Evolutionary conservation across 2,113 vertebrate genomes (phyloP), one percentile per base, ranked within the genome.

Genomic region (Otolemur garnettii): DNA sequence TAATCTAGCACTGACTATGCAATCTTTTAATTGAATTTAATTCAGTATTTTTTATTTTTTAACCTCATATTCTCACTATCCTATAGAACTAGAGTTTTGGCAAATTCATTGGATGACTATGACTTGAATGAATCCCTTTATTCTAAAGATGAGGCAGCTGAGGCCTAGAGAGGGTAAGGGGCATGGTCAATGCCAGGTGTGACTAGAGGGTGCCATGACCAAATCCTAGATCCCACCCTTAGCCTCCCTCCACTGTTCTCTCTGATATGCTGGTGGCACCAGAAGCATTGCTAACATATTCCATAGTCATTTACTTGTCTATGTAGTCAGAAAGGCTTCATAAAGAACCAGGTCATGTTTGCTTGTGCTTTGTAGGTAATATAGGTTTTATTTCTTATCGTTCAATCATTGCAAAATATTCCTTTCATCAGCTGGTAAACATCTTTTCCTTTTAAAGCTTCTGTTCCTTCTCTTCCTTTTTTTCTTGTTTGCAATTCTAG

Each of bases 401-500:
- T 59, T 24, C 57, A 59, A 6, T 90, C 42, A 64, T 33, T 60
- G 66, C 2, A 81, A 45, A 68, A 75, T 55, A 74, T 78, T 92
- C 59, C 35, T 68, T 85, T 82, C 22, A 50, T 75, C 24, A 18
- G 79, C 12, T 13, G 5, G 64, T 38, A 81, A 85, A 85, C n/a
- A 72, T 1, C 21, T 72, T 90, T 94, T 87, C 72, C 6, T 88
- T 68, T 81, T 80, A 35, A 71, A 88, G 8, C 17, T 83, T 30
- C 71, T 33, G 45, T 17, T 79, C 14, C 64, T 64, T 11, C 5
- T 69, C 8, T 22, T 13, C 12, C 45, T 30, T 17, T 57, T 78
- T 60, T 68, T n/a, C 19, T 78, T 57, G 18, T 66, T 95, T 93
- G 84, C 57, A 64, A 18, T 91, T 91, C 79, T 4, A 88, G 72